phyloP scores from a whole-genome alignment of 2,888 invertebrate genomes.

The Oconnorella tubifera region DNA sequence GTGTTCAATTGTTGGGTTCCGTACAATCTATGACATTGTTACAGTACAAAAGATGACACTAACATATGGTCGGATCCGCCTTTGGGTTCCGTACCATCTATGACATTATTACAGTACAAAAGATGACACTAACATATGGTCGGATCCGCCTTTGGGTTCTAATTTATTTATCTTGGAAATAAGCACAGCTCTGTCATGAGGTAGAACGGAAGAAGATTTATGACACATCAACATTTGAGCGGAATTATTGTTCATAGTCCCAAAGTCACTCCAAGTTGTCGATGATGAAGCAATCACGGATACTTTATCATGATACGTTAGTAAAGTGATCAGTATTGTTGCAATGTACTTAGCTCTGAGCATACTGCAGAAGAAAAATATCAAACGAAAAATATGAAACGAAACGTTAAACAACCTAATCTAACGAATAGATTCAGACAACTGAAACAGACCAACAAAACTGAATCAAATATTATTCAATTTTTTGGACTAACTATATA shows the following conservation, averaged over 20 bases:
- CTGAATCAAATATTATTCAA: too few relatives aligned
- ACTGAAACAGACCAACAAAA: too few relatives aligned
- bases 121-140: slow-evolving; percentile 23
- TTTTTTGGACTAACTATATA: too few relatives aligned
- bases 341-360: slow-evolving; percentile 25
- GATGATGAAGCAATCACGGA: slow-evolving; percentile 28
- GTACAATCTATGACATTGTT: too few relatives aligned
- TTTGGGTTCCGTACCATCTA: too few relatives aligned
- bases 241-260: slow-evolving; percentile 10
- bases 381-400: not conserved
- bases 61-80: slow-evolving; percentile 32
- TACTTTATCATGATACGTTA: slow-evolving; percentile 24
- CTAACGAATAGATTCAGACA: not conserved
- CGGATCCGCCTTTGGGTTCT: slow-evolving; percentile 25
- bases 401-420: not conserved
- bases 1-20: too few relatives aligned
- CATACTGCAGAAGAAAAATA: slow-evolving; percentile 15
- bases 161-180: slow-evolving; percentile 15
- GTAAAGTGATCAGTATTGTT: slow-evolving; percentile 15
- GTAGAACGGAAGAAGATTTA: slow-evolving; percentile 17
- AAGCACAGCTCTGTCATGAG: slow-evolving; percentile 14
- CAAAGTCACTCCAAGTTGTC: slow-evolving; percentile 18
- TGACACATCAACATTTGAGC: slow-evolving; percentile 16
- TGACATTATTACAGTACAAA: too few relatives aligned
- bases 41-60: not conserved